Evolutionary conservation across 2,113 vertebrate genomes (phyloP), one percentile per base, ranked within the genome.

Genomic region (Pseudolaguvia tuberculata): DNA sequence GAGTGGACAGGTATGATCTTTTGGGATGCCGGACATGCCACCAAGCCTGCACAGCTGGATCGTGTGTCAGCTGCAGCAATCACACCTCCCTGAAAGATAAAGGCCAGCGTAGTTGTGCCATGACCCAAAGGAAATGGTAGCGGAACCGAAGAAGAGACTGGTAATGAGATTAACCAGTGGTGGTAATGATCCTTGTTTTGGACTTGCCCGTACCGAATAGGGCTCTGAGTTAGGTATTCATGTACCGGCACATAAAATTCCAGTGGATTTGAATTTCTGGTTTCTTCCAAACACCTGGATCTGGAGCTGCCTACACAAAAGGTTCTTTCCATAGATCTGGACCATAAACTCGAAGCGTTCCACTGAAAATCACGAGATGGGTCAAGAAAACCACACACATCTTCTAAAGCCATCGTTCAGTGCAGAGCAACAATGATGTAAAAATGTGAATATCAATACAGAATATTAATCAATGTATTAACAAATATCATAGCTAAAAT

Each of bases 21-120:
- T 66, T 87, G 84, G 1, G 93, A 82, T 17, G 91, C 83, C 0
- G 93, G 94, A 42, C 92, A 92, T 0, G 85, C 89, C 62, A 96
- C 92, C 0, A 90, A 89, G 18, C 85, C 87, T 0, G 83, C 84
- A 35, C 94, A 93, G 78, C 93, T 95, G 52, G 94, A 93, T 0
- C 94, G 92, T 0, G 93, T 93, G 78, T 95, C 94, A 0, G 93
- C 93, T 0, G 94, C 94, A 0, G 92, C 94, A 4, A 95, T 83
- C 29, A 93, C 91, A 0, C 94, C 94, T 0, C 92, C 90, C 29
- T 87, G 88, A 69, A 93, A 94, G 35, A 88, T 74, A 79, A 96
- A 95, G 11, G 92, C 93, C 68, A 96, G 84, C 0, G 94, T 96
- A 67, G 94, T 96, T 56, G 94, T 96, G 62, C 94, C 94, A 0